These are phyloP conservation scores for Coelogynopora nodosa DNA, from an alignment of 2,888 invertebrate genomes.

Conservation along the genomic window DNA sequence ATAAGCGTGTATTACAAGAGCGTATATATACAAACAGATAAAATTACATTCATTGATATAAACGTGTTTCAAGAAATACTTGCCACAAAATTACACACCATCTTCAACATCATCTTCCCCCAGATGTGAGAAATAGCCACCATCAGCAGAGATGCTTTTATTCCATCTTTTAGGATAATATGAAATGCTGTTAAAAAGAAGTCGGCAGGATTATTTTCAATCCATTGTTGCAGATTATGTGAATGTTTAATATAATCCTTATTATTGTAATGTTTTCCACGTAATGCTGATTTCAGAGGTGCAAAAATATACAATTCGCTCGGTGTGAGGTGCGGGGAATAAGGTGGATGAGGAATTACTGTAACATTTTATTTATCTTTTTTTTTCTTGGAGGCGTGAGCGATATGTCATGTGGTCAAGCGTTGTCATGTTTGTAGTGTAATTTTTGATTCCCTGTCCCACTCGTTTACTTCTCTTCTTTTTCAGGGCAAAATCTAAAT, in stretches of 20 bases:
- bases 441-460: neutral
- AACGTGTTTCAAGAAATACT: neutral
- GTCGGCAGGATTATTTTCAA: neutral
- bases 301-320: neutral
- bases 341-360: neutral
- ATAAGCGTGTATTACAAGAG: neutral
- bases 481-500: neutral
- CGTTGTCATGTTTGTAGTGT: neutral
- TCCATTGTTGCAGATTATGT: neutral
- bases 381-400: neutral
- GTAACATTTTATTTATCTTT: neutral
- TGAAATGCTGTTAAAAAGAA: neutral
- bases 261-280: neutral
- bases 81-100: neutral
- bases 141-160: neutral
- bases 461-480: neutral
- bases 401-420: neutral
- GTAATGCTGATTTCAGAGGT: neutral
- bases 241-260: neutral
- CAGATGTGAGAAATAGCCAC: neutral
- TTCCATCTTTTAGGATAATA: neutral
- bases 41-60: neutral
- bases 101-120: neutral
- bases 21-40: neutral
- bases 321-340: neutral